Evolutionary conservation across 2,888 invertebrate genomes (phyloP).

Genomic region (Mythimna vitellina): DNA sequence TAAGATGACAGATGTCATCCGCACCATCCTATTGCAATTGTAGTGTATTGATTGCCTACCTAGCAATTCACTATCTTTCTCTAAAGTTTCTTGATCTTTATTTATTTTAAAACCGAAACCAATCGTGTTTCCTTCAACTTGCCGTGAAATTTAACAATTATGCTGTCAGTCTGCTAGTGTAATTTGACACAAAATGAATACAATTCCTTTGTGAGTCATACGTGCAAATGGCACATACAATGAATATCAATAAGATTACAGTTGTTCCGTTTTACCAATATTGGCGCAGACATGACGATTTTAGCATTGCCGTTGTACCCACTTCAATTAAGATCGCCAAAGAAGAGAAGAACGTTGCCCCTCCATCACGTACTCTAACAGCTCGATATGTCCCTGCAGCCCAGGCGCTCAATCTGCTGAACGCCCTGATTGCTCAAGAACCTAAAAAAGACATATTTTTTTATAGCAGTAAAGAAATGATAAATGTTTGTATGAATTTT

Average conservation of each 20-base stretch:
- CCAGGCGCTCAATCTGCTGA: too few relatives aligned
- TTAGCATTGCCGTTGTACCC: slow-evolving; percentile 42
- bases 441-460: too few relatives aligned
- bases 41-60: not conserved
- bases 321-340: too few relatives aligned
- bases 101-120: slow-evolving; percentile 5
- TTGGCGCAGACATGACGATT: slow-evolving; percentile 37
- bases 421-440: too few relatives aligned
- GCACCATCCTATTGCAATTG: too few relatives aligned
- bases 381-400: too few relatives aligned
- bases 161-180: slow-evolving; percentile 44
- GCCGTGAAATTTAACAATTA: slow-evolving; percentile 30
- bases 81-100: slow-evolving; percentile 26
- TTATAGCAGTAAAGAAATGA: too few relatives aligned
- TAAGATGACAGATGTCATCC: too few relatives aligned
- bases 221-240: slow-evolving; percentile 35
- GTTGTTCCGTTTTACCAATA: slow-evolving; percentile 57
- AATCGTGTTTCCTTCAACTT: slow-evolving; percentile 26
- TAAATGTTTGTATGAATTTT: too few relatives aligned
- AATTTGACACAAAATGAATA: slow-evolving; percentile 53
- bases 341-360: too few relatives aligned
- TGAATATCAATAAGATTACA: slow-evolving; percentile 58
- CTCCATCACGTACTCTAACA: too few relatives aligned
- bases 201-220: slow-evolving; percentile 58
- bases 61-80: slow-evolving; percentile 2